Conservation (phyloP, 35 echinoderm and acorn worm species). For the Strongylocentrotus purpuratus region DNA sequence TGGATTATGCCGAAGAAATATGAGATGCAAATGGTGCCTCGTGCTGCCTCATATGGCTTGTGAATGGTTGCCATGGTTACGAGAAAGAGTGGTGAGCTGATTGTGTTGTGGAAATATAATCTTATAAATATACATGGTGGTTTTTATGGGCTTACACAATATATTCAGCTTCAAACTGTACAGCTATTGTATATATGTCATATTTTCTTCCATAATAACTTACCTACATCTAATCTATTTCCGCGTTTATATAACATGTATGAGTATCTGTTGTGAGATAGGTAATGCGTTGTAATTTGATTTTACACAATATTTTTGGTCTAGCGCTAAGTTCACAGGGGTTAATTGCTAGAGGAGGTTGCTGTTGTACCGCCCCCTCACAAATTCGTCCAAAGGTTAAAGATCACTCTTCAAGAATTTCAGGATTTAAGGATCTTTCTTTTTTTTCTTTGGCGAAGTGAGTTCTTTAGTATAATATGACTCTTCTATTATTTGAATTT, state of each 20-base stretch:
- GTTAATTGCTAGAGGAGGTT: not conserved
- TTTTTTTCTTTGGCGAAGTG: no score
- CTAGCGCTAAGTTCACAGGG: not conserved
- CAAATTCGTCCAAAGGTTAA: no score
- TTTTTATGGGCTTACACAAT: not conserved
- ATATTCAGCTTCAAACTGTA: not conserved
- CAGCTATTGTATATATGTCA: not conserved
- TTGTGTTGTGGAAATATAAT: not conserved
- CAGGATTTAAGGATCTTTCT: no score
- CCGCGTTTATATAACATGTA: not conserved
- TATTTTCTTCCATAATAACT: not conserved
- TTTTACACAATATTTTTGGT: not conserved
- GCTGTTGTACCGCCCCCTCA: not conserved
- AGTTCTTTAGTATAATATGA: no score
- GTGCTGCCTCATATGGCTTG: not conserved
- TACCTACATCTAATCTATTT: not conserved
- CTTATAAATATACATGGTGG: not conserved
- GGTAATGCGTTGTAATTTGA: not conserved
- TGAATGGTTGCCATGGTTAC: not conserved
- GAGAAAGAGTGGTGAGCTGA: not conserved
- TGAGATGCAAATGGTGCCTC: not conserved
- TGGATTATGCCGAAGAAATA: not conserved
- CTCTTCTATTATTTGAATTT: no score
- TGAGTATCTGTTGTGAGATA: not conserved
- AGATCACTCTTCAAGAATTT: no score